Percentiles rank a stretch among this genome's conserved stretches.
Conservation (phyloP, 2,888 invertebrate genomes). For the Odontothrips loti region DNA sequence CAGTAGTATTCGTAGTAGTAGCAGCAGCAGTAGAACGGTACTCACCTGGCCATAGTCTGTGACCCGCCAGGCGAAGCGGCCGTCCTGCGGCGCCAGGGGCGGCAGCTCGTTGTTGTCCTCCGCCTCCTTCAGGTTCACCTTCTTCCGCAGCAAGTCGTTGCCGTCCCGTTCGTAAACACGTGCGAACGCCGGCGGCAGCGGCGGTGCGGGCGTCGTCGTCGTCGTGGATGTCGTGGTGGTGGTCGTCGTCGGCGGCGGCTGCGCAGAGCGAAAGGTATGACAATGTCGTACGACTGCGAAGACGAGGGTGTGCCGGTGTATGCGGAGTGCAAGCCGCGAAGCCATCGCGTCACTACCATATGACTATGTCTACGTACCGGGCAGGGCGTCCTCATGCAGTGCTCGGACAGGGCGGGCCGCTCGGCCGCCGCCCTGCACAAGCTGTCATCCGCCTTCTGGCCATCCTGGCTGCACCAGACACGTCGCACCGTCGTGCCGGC, state of each 20-base stretch:
- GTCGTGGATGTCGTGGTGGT: constrained; percentile 33
- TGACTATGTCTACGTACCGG: constrained; percentile 27
- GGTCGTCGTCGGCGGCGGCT: constrained; percentile 39
- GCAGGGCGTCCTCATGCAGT: constrained; percentile 23
- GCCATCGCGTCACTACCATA: too few relatives aligned
- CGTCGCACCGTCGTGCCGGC: constrained; percentile 48
- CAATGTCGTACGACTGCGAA: too few relatives aligned
- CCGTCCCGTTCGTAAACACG: neutral
- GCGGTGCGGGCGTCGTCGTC: neutral
- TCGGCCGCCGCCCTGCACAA: neutral
- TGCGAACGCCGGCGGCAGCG: neutral
- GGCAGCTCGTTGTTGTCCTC: constrained; percentile 24
- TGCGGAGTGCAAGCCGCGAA: too few relatives aligned
- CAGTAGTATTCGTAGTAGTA: too few relatives aligned
- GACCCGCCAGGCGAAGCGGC: constrained; percentile 39
- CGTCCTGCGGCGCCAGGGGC: neutral
- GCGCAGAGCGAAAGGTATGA: neutral
- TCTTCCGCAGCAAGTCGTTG: constrained; percentile 11
- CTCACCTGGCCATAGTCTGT: constrained; percentile 42
- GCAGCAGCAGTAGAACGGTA: neutral
- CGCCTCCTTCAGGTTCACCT: neutral
- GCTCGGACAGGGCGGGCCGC: constrained; percentile 6
- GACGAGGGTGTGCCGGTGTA: too few relatives aligned
- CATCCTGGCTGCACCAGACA: constrained; percentile 45
- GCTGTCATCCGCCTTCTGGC: constrained; percentile 30